These are phyloP conservation scores for Trichoplax adhaerens DNA, from an alignment of 37 sponge, comb jelly and placozoan species.

Conservation along the genomic window DNA sequence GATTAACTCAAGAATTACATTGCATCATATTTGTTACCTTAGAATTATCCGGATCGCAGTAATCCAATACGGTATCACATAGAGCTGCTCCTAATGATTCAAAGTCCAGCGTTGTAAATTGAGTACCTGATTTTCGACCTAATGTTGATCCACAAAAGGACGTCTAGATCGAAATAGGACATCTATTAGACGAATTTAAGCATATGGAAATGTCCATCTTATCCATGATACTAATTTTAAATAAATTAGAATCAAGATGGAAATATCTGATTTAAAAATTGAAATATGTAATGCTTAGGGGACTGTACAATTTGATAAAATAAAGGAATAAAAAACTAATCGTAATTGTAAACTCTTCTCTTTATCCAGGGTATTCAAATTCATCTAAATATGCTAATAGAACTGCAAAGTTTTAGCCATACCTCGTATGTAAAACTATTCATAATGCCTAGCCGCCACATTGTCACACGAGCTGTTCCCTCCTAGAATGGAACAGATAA, in stretches of 20 bases:
- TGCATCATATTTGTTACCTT: not conserved
- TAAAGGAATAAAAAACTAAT: too few relatives aligned
- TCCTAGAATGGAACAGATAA: constrained; percentile 19
- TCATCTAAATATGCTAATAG: too few relatives aligned
- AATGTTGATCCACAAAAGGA: constrained; percentile 73
- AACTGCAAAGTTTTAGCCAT: not conserved
- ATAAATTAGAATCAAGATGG: too few relatives aligned
- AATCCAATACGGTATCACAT: constrained; percentile 95
- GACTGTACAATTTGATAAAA: too few relatives aligned
- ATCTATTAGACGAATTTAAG: too few relatives aligned
- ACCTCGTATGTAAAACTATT: constrained; percentile 96
- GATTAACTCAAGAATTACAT: too few relatives aligned
- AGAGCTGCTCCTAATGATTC: constrained; percentile 84
- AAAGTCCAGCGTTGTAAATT: constrained; percentile 65
- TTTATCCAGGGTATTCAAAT: too few relatives aligned
- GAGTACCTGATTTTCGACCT: constrained; percentile 27
- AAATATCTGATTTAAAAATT: too few relatives aligned
- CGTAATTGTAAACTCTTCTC: too few relatives aligned
- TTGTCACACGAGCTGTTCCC: constrained; percentile 78
- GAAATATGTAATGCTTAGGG: too few relatives aligned
- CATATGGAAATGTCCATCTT: too few relatives aligned
- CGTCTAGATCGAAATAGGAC: constrained; percentile 12
- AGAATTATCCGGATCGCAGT: constrained; percentile 85
- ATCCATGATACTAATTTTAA: too few relatives aligned
- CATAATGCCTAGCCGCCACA: constrained; percentile 86